These are phyloP conservation scores for Acleris emargana DNA, from an alignment of 2,888 invertebrate species.

Conservation along the genomic window DNA sequence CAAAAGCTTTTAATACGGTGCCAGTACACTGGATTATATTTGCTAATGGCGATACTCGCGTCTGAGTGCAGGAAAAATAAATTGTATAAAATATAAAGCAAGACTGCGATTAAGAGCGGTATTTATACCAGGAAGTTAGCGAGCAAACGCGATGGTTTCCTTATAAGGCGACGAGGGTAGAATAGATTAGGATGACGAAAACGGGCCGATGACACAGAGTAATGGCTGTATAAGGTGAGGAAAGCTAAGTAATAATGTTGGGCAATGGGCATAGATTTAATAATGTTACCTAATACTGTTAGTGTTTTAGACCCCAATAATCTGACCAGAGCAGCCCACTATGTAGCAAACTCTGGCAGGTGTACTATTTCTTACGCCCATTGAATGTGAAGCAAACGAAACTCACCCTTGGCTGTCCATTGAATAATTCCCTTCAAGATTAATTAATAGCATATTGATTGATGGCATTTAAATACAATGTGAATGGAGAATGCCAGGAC, in stretches of 20 bases:
- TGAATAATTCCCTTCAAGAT: too few species aligned
- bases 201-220: too few species aligned
- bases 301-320: too few species aligned
- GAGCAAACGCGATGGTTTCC: neutral
- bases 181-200: neutral
- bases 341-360: too few species aligned
- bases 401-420: too few species aligned
- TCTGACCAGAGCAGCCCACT: too few species aligned
- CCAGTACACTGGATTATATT: conserved; percentile 48
- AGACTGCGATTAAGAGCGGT: conserved; percentile 13
- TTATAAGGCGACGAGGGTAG: neutral
- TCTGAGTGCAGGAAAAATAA: conserved; percentile 19
- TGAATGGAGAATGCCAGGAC: conserved; percentile 31
- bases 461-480: conserved; percentile 6
- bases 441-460: neutral
- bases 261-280: too few species aligned
- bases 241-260: too few species aligned
- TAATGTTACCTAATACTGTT: too few species aligned
- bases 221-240: too few species aligned
- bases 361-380: too few species aligned
- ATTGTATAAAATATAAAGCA: conserved; percentile 21
- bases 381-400: too few species aligned
- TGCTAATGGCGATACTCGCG: conserved; percentile 11
- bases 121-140: conserved; percentile 20
- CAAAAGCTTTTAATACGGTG: conserved; percentile 65